Base-by-base conservation (phyloP, 2,113 vertebrate species). In the Pseudorasbora parva region DNA sequence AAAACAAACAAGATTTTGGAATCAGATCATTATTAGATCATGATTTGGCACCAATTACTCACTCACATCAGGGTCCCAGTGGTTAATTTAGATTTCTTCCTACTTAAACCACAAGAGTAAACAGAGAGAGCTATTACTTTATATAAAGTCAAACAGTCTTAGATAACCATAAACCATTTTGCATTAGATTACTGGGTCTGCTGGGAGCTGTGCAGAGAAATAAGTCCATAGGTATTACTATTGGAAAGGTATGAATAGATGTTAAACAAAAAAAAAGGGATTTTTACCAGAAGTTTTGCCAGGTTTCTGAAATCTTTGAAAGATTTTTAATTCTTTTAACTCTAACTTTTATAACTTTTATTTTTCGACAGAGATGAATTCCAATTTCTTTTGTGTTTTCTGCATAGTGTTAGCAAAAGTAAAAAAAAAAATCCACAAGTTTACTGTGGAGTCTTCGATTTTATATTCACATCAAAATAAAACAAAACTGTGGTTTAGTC, bases 51-150 rank as follows among this genome's bases (percentile, higher is more conserved):
- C 37, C 4, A 15, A 47, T 47, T 47, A 62, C 12, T 25, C 11
- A 23, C 54, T 57, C 23, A 19, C 43, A 64, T 47, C 41, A 64
- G n/a, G 37, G 41, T 43, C 41, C 23, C 56, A 47, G 41, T 79
- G 23, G 59, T 45, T 64, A 10, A 64, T 64, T 47, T 45, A 79
- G 27, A 64, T 64, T 60, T 17, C 41, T 60, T 64, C 41, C 57
- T 27, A 47, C 17, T 62, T 79, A 79, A 79, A 62, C 15, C 41
- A 47, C 77, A 27, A 21, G 59, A 78, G 59, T 64, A 82, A 69
- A 11, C 75, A 19, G 49, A 41, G 2, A 30, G 30, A 15, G 3
- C 21, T 8, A 59, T 79, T 11, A 8, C 19, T 27, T 77, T 0
- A 51, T 30, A 45, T 15, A 27, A 71, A 82, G 64, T 57, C 49